Base-by-base conservation (phyloP, 2,113 vertebrate genomes). In the Chamaea fasciata region DNA sequence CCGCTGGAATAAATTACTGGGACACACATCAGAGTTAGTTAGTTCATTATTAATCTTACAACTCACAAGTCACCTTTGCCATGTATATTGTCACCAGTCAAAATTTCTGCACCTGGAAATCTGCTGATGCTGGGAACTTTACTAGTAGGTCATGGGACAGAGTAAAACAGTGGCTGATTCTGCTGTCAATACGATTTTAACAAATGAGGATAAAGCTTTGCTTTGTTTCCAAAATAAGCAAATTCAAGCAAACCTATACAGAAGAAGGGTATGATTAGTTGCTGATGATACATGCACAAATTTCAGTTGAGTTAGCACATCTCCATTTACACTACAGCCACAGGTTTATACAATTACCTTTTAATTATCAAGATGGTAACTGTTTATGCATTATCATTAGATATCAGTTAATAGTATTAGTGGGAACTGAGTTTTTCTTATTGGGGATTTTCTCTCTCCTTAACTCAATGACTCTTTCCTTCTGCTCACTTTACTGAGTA, bases 191-290 rank as follows among this genome's bases (percentile, higher is more conserved):
- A 78, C 86, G 81, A 63, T 92, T 94, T 74, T 55, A 90, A 94
- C 68, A 94, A 90, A 93, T 78, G 68, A 77, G 35, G 56, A 80
- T 92, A 92, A 92, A 94, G 86, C 91, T 94, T 93, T 87, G 59
- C 83, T 96, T 97, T 95, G 92, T 95, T 90, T 52, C 80, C 64
- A 70, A 81, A 95, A 90, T 28, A 78, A 92, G 79, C 88, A 93
- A 93, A 90, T 93, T 83, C 75, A 93, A 89, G 39, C 83, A 94
- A 93, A 87, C 33, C 76, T 65, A n/a, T 21, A 83, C 62, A 96
- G 62, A 89, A 83, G 41, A 90, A 90, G 46, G 7, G 28, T 71
- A 28, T 73, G 88, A 73, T 80, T 88, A 88, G 50, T 56, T 57
- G 52, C 64, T 94, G 92, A 76, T 76, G 83, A 80, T 59, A 83